Evolutionary conservation across 2,797 vertebrate species (phyloP), one percentile per base, ranked within the genome.

Genomic region (Hylomyscus alleni): DNA sequence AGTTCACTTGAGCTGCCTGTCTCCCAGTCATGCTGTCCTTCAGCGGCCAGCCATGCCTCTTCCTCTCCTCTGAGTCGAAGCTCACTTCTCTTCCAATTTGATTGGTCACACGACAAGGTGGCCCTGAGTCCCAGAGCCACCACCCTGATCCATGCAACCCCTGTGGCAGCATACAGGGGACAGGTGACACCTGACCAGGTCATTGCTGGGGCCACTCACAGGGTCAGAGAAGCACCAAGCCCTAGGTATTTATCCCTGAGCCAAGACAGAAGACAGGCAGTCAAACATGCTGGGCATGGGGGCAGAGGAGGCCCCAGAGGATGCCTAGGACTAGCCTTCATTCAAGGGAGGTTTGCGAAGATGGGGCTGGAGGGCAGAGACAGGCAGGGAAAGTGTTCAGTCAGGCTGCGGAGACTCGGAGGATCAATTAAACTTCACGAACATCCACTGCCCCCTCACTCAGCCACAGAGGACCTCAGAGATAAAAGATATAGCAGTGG

Each of bases 81-180:
- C 93, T 92, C 40, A 85, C 47, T 40, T 91, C 95, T 94, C 95
- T 65, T 92, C 90, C 67, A 3, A 19, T 62, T 47, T 11, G 72
- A 72, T 78, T 19, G 14, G n/a, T 85, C 81, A 93, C 15, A 2
- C 40, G 17, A 50, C 6, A 13, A 76, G 89, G 80, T 9, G 47
- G 20, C 56, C 37, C 47, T 20, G 67, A 77, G 37, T n/a, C 50
- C 69, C 72, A 80, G 56, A 73, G 72, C 8, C 1, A 9, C 83
- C 80, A 76, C 83, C 80, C 44, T 78, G 52, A 6, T 20, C 44
- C 0, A 65, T 1, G 2, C 82, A 82, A 76, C 80, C 76, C 82
- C 89, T 86, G 89, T 83, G 97, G 91, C 2, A 20, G 40, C 90
- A 83, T 50, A 13, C 1, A 0, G 54, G 44, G 44, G 67, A 95